Evolutionary conservation across 2,113 vertebrate species (phyloP).

Genomic region (Phrynosoma platyrhinos): DNA sequence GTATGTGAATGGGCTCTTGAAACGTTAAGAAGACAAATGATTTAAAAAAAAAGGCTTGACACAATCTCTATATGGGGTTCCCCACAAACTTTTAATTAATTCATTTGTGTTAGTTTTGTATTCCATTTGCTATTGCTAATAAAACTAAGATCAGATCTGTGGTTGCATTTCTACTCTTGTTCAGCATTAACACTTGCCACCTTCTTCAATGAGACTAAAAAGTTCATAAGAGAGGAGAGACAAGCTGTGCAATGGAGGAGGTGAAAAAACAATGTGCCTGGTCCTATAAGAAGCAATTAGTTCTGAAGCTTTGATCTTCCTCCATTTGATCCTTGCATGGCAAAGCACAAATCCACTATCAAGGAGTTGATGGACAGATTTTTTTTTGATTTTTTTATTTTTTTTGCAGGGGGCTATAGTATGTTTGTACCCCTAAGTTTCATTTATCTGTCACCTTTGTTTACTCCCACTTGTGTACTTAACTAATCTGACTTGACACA

Average conservation of each 20-base stretch:
- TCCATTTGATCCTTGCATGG: conserved; percentile 42
- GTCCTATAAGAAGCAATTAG: conserved; percentile 33
- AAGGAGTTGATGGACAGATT: conserved; percentile 46
- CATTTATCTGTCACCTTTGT: conserved; percentile 80
- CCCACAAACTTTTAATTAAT: conserved; percentile 2
- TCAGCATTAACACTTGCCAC: not conserved
- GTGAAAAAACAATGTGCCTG: not conserved
- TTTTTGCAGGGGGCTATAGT: conserved; percentile 54
- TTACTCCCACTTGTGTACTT: conserved; percentile 76
- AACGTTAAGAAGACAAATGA: not conserved
- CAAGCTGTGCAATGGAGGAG: not conserved
- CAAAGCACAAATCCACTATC: not conserved
- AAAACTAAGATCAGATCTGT: not conserved
- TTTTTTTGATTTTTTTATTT: too few species aligned
- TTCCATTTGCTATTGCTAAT: conserved; percentile 46
- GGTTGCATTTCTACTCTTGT: not conserved
- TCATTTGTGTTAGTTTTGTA: not conserved
- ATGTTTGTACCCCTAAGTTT: conserved; percentile 64
- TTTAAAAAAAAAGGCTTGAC: not conserved
- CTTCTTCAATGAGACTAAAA: conserved; percentile 26
- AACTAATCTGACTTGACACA: conserved; percentile 82
- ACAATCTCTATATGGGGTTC: not conserved
- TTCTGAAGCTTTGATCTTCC: conserved; percentile 31
- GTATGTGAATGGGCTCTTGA: not conserved
- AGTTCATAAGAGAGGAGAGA: not conserved